These are phyloP conservation scores for Leiothrix lutea DNA, from an alignment of 2,113 vertebrate species.

Conservation along the genomic window DNA sequence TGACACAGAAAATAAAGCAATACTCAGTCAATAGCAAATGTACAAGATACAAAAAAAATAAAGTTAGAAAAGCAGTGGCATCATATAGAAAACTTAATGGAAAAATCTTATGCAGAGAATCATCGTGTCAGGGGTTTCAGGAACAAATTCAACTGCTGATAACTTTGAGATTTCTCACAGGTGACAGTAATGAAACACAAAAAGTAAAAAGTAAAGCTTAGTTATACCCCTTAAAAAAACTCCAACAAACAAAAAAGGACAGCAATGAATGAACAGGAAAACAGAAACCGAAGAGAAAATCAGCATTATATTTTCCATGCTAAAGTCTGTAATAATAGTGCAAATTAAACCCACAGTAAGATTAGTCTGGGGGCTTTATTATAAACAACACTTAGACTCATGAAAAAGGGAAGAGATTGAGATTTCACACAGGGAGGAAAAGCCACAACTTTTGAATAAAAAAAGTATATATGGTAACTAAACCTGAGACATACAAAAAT, in stretches of 20 bases:
- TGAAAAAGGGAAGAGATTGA: neutral
- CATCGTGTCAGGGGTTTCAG: neutral
- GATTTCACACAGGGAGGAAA: neutral
- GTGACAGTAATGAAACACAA: neutral
- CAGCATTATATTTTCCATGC: neutral
- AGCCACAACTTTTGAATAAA: neutral
- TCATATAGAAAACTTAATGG: neutral
- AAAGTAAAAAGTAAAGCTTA: neutral
- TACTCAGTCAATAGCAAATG: neutral
- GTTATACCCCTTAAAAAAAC: neutral
- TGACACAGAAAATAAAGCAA: neutral
- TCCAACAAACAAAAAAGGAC: neutral
- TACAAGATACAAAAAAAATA: neutral
- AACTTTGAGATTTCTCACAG: neutral
- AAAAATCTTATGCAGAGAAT: neutral
- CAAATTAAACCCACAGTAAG: neutral
- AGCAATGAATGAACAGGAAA: neutral
- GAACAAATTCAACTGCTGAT: neutral
- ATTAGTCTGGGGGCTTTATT: neutral
- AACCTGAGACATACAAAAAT: neutral
- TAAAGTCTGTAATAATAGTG: neutral
- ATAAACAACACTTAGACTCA: neutral
- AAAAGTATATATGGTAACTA: neutral
- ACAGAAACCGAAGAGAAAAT: neutral
- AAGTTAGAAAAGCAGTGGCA: neutral